phyloP scores from a whole-genome alignment of 2,888 invertebrate genomes.

The Acanthoscelides obtectus region DNA sequence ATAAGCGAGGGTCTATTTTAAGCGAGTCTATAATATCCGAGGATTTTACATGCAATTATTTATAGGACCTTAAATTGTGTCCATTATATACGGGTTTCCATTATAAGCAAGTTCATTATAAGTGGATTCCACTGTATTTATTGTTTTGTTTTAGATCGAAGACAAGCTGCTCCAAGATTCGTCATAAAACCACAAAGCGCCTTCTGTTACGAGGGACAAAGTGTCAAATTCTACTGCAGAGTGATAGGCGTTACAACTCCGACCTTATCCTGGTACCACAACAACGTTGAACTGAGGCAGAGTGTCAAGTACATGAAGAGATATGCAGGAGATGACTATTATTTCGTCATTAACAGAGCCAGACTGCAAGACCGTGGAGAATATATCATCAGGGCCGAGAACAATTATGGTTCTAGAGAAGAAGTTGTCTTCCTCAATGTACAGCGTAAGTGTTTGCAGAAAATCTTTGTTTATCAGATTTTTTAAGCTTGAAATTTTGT shows the following conservation, averaged over 20 bases:
- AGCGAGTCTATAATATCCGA: no score
- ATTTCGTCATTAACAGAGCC: constrained; percentile 94
- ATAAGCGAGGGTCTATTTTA: no score
- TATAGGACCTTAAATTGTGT: no score
- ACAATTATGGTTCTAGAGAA: constrained; percentile 92
- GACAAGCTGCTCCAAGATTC: constrained; percentile 97
- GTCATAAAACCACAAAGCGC: constrained; percentile 95
- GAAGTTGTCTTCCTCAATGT: constrained; percentile 96
- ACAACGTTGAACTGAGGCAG: constrained; percentile 88
- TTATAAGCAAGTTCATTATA: no score
- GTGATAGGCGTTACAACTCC: constrained; percentile 93
- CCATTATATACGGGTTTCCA: no score
- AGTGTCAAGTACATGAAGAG: constrained; percentile 99
- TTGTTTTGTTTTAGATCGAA: constrained; percentile 63
- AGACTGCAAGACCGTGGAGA: constrained; percentile 95
- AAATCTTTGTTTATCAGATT: background rate
- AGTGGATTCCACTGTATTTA: no score
- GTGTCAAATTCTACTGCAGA: constrained; percentile 95
- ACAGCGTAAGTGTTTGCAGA: constrained; percentile 64
- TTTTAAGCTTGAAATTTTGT: background rate
- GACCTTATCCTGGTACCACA: constrained; percentile 92
- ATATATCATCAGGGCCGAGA: constrained; percentile 94
- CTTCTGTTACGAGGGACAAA: constrained; percentile 95
- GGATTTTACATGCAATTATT: no score
- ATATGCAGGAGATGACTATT: constrained; percentile 93